Evolutionary conservation across 2,797 vertebrate species (phyloP), one percentile per base, ranked within the genome.

Genomic region (Hyperoplus immaculatus): DNA sequence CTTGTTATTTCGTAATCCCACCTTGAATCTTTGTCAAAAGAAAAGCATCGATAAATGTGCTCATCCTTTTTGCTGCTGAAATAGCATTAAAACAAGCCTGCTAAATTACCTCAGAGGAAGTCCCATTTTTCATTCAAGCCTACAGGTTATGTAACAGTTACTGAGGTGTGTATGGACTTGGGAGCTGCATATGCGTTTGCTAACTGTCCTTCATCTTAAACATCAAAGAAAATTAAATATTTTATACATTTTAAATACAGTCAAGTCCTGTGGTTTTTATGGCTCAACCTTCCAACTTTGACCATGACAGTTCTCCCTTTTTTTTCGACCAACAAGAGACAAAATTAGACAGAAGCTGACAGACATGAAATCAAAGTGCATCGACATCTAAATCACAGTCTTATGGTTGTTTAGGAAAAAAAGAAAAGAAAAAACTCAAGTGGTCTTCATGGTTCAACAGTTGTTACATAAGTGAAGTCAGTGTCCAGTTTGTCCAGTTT

Each of bases 361-460:
- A 66, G 74, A 87, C 67, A 41, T 61, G 50, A 82, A 87, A 81
- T 85, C 77, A 94, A 94, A 94, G 91, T 93, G 89, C 90, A 86
- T 76, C n/a, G 18, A 80, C 76, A 56, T 75, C 70, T 72, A 87
- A 29, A 82, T 83, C 67, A 90, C 76, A 78, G 61, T 65, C 45
- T 78, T 47, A 76, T 84, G 15, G 55, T 77, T 71, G 62, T 54
- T 53, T 71, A 39, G 42, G 49, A 21, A 84, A 82, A 57, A 65
- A 75, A 13, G 47, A 62, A 62, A 75, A 81, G n/a, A 6, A 75
- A 79, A 72, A 55, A 43, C 42, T 8, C 8, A 75, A 89, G 86
- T 82, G 77, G 80, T 84, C n/a, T 65, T 86, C 56, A 51, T 62
- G 73, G 70, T 85, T 87, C 70, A 74, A 82, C 77, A 39, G 21